phyloP scores from a whole-genome alignment of 1,140 invertebrate genomes.

The Parasteatoda tepidariorum region DNA sequence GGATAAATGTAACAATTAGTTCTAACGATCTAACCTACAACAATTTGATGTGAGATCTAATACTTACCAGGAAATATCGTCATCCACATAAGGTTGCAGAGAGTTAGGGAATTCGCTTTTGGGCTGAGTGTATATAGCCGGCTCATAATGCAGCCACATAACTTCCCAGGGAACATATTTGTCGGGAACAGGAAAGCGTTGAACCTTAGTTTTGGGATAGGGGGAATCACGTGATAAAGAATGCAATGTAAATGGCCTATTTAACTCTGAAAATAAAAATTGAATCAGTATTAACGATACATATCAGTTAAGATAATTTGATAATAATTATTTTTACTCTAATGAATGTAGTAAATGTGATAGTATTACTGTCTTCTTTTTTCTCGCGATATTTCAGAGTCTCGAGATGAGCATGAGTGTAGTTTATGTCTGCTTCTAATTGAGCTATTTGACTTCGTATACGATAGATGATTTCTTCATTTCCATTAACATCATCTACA shows the following conservation, averaged over 20 bases:
- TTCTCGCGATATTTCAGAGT: constrained; percentile 30
- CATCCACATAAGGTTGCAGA: constrained; percentile 66
- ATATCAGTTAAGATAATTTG: too few species aligned
- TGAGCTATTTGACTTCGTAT: constrained; percentile 35
- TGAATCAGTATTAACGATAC: background rate
- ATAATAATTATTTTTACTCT: too few species aligned
- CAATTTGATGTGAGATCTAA: too few species aligned
- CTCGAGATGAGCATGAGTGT: constrained; percentile 24
- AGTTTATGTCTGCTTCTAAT: constrained; percentile 22
- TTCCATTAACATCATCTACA: constrained; percentile 18
- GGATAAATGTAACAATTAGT: too few species aligned
- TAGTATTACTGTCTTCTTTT: constrained; percentile 3
- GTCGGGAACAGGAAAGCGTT: constrained; percentile 69
- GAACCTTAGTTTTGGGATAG: constrained; percentile 67
- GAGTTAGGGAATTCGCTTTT: constrained; percentile 64
- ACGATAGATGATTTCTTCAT: constrained; percentile 17
- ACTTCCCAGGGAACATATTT: constrained; percentile 70
- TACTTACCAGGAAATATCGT: constrained; percentile 67
- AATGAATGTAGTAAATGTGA: too few species aligned
- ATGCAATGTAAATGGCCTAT: background rate
- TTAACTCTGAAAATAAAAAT: constrained; percentile 14
- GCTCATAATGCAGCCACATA: constrained; percentile 67
- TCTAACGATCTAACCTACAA: too few species aligned
- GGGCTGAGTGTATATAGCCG: constrained; percentile 65
- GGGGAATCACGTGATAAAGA: constrained; percentile 67